Conservation (phyloP, 2,888 invertebrate genomes). For the Terebella lapidaria region DNA sequence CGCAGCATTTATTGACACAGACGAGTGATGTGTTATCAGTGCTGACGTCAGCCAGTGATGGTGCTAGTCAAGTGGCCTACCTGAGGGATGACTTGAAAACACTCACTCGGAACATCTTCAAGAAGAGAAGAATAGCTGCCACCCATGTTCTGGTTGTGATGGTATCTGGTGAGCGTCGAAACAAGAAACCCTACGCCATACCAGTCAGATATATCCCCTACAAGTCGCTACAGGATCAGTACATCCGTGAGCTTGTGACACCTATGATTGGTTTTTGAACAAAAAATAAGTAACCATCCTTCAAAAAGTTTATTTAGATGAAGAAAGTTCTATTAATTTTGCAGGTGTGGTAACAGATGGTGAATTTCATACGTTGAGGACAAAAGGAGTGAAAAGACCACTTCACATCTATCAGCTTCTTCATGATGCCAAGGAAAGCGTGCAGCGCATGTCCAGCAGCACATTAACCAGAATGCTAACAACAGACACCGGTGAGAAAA, state of each 20-base stretch:
- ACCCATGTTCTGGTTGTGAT: conserved; percentile 7
- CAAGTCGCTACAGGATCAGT: conserved; percentile 6
- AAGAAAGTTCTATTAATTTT: too few relatives aligned
- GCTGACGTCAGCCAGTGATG: neutral
- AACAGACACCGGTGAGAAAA: too few relatives aligned
- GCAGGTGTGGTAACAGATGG: conserved; percentile 5
- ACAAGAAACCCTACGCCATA: conserved; percentile 1
- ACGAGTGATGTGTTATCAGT: neutral
- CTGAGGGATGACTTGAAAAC: neutral
- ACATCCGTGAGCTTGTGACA: conserved; percentile 1
- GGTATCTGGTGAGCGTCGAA: conserved; percentile 1
- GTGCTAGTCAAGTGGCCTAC: neutral
- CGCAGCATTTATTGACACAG: neutral
- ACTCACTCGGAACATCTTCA: neutral
- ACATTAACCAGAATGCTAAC: neutral
- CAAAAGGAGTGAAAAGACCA: neutral
- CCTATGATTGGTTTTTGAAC: too few relatives aligned
- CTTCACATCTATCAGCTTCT: conserved; percentile 3
- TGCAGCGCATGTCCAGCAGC: neutral
- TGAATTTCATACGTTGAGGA: conserved; percentile 4
- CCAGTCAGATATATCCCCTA: conserved; percentile 9
- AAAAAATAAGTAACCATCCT: too few relatives aligned
- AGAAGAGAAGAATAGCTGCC: conserved; percentile 1
- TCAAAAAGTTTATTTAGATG: too few relatives aligned
- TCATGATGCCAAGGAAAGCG: conserved; percentile 1